phyloP scores from a whole-genome alignment of 2,797 vertebrate genomes.

The Meda fulgida region DNA sequence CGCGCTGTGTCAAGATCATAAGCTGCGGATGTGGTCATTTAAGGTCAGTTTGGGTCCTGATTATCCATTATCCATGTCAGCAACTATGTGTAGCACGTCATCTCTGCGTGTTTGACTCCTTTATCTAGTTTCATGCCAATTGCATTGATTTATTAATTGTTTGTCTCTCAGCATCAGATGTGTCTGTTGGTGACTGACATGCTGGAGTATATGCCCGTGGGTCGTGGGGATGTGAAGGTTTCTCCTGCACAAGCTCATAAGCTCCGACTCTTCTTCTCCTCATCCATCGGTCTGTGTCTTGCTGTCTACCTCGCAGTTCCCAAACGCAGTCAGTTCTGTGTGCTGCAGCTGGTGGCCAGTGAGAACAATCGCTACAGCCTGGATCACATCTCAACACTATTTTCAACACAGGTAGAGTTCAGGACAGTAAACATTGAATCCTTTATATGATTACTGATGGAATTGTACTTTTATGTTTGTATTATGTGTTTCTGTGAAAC shows the following conservation, averaged over 20 bases:
- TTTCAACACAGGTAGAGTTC: constrained; percentile 74
- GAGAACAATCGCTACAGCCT: constrained; percentile 90
- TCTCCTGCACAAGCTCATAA: constrained; percentile 81
- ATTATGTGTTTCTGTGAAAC: constrained; percentile 29
- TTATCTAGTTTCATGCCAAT: neutral
- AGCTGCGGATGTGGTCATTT: constrained; percentile 93
- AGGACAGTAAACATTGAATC: neutral
- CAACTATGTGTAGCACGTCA: neutral
- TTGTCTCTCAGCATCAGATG: constrained; percentile 82
- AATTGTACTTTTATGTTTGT: neutral
- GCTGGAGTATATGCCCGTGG: constrained; percentile 88
- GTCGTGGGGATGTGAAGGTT: constrained; percentile 80
- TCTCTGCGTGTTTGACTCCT: neutral
- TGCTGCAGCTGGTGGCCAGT: constrained; percentile 88
- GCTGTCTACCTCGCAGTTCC: constrained; percentile 85
- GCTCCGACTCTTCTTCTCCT: constrained; percentile 83
- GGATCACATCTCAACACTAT: constrained; percentile 90
- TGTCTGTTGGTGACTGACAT: constrained; percentile 91
- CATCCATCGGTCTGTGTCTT: constrained; percentile 85
- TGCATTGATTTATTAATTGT: neutral
- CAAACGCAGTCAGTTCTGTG: constrained; percentile 88
- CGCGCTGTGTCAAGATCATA: constrained; percentile 92
- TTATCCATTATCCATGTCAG: neutral
- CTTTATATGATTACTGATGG: neutral
- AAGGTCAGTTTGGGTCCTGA: constrained; percentile 76